Percentiles rank a stretch among this genome's conserved stretches.
These are phyloP conservation scores for Xenopus tropicalis DNA, from an alignment of 2,113 vertebrate species.

Conservation along the genomic window DNA sequence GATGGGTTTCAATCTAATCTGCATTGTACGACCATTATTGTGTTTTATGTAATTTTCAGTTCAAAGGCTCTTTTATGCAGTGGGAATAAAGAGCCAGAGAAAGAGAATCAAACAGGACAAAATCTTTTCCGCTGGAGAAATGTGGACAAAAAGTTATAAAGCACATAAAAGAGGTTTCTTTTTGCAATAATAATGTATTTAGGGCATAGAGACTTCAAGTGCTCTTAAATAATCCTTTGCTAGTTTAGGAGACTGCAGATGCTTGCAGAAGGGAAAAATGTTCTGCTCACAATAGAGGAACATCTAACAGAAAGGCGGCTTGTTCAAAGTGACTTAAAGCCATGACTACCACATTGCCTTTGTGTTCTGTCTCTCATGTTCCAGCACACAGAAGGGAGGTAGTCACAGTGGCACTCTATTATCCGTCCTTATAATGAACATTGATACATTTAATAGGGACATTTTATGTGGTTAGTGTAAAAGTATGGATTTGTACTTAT, in stretches of 20 bases:
- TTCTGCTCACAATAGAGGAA: background rate
- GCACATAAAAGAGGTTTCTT: background rate
- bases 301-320: conserved; percentile 21
- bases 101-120: conserved; percentile 7
- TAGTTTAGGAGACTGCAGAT: conserved; percentile 2
- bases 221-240: background rate
- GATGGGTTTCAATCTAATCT: conserved; percentile 35
- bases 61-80: conserved; percentile 41
- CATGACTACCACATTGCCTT: conserved; percentile 19
- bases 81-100: conserved; percentile 26
- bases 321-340: conserved; percentile 38
- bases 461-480: too few relatives aligned
- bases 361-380: background rate
- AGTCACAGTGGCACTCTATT: background rate
- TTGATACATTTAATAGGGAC: background rate
- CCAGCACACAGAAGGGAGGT: background rate
- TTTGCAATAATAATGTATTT: background rate
- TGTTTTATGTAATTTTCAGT: conserved; percentile 43
- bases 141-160: conserved; percentile 8
- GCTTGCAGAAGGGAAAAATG: conserved; percentile 1
- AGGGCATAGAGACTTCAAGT: background rate
- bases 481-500: too few relatives aligned
- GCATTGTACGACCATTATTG: conserved; percentile 34
- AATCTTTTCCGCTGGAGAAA: conserved; percentile 13
- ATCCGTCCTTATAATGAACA: background rate